Evolutionary conservation across 2,113 vertebrate species (phyloP).

Genomic region (Centrocercus urophasianus): DNA sequence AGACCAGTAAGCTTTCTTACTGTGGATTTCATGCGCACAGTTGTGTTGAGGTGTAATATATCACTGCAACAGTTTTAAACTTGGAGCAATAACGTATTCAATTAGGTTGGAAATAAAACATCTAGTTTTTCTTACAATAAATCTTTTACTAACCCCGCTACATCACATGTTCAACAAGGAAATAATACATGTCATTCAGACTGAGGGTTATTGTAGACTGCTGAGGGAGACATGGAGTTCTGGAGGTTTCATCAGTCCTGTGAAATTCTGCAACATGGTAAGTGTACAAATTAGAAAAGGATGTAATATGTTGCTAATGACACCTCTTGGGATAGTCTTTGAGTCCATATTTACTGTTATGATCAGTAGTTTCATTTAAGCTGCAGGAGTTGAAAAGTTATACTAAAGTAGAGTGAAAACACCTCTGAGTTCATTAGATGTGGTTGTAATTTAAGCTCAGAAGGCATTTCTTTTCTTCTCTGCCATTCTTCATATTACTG

Average conservation of each 20-base stretch:
- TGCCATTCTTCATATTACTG: constrained; percentile 78
- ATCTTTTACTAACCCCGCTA: constrained; percentile 78
- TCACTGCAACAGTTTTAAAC: constrained; percentile 77
- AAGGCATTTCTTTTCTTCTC: constrained; percentile 76
- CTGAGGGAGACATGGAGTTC: constrained; percentile 83
- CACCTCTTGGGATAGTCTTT: constrained; percentile 80
- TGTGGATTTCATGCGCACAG: constrained; percentile 64
- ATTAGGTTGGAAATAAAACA: constrained; percentile 81
- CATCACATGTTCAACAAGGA: constrained; percentile 78
- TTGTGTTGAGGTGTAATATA: constrained; percentile 75
- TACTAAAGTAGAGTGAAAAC: constrained; percentile 75
- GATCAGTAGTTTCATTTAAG: constrained; percentile 79
- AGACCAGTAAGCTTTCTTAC: constrained; percentile 71
- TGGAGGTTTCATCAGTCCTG: constrained; percentile 81
- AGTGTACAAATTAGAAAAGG: constrained; percentile 85
- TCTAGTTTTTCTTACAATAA: constrained; percentile 77
- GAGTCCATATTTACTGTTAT: constrained; percentile 79
- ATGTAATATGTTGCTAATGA: constrained; percentile 84
- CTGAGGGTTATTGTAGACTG: constrained; percentile 79
- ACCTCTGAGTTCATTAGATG: constrained; percentile 79
- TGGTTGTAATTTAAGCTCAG: constrained; percentile 80
- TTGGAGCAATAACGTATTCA: constrained; percentile 82
- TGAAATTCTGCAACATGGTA: constrained; percentile 73
- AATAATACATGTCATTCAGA: constrained; percentile 84
- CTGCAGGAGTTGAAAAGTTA: constrained; percentile 80